Evolutionary conservation across 2,797 vertebrate genomes (phyloP), one percentile per base, ranked within the genome.

Genomic region (Decapterus maruadsi): DNA sequence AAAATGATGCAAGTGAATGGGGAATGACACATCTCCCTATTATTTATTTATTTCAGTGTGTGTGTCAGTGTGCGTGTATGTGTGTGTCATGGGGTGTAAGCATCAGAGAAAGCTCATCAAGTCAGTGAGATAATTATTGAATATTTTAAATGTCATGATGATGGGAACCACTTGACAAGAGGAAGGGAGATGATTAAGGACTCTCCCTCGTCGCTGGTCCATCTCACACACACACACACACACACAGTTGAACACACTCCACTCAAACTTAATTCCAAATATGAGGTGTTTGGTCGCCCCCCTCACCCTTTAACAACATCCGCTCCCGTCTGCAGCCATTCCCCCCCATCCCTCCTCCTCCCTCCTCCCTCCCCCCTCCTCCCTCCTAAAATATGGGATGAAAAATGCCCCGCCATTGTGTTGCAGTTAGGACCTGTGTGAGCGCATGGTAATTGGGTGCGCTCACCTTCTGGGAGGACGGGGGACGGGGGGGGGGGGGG

Each of bases 91-190:
- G 65, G 84, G 75, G 86, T 89, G 40, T 36, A 22, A 38, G 77
- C 72, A 53, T 83, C 79, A 80, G 88, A 85, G 89, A 92, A 95
- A 92, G 92, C 93, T 94, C 93, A 93, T 96, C 95, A 95, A 82
- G 85, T 90, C 91, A 91, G 87, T 75, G 6, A 79, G 93, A 89
- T 95, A 95, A 96, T 96, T 96, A 95, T 96, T 95, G 93, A 94
- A 95, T 95, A 94, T 94, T 95, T 95, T 96, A 96, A 96, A 97
- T 96, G 95, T 95, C 95, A 96, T 95, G 90, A 89, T 94, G 95
- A 93, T 92, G 93, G 94, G 93, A 94, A 88, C 86, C 89, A 91
- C 92, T 94, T 95, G 93, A 95, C 95, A 94, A 73, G 88, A 86
- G 88, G 92, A 93, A 88, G 85, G 86, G 72, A 89, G 67, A 69